Evolutionary conservation across 2,888 invertebrate genomes (phyloP).

Genomic region (Plemyria rubiginata): DNA sequence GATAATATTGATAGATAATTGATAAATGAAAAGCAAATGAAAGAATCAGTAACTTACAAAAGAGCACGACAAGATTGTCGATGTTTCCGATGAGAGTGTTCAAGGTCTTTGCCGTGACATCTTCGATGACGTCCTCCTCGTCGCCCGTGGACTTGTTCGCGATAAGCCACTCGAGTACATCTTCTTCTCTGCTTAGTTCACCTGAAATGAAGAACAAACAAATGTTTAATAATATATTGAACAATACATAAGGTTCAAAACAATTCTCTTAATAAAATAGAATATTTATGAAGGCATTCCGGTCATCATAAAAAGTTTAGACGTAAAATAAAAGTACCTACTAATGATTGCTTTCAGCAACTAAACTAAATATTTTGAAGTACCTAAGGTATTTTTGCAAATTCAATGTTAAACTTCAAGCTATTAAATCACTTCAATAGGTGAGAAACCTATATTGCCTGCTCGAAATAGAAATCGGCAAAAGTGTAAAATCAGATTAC

Average conservation of each 20-base stretch:
- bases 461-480: not conserved
- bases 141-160: constrained; percentile 97
- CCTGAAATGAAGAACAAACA: constrained; percentile 71
- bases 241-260: not conserved
- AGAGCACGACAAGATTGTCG: constrained; percentile 95
- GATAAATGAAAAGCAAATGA: not conserved
- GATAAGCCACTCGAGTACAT: constrained; percentile 96
- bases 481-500: not conserved
- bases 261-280: too few species aligned
- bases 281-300: too few species aligned
- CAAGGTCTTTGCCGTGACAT: constrained; percentile 95
- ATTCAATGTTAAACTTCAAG: too few species aligned
- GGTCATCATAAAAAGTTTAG: too few species aligned
- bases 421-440: not conserved
- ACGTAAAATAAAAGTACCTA: too few species aligned
- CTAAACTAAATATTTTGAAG: too few species aligned
- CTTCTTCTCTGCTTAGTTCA: constrained; percentile 95
- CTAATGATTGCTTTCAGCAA: too few species aligned
- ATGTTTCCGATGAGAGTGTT: constrained; percentile 94
- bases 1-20: not conserved
- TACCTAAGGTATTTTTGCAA: not conserved
- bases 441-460: not conserved
- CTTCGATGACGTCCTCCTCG: constrained; percentile 97
- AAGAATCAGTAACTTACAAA: constrained; percentile 87
- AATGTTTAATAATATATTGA: not conserved